These are phyloP conservation scores for Calephelis virginiensis DNA, from an alignment of 1,140 invertebrate species.

Conservation along the genomic window DNA sequence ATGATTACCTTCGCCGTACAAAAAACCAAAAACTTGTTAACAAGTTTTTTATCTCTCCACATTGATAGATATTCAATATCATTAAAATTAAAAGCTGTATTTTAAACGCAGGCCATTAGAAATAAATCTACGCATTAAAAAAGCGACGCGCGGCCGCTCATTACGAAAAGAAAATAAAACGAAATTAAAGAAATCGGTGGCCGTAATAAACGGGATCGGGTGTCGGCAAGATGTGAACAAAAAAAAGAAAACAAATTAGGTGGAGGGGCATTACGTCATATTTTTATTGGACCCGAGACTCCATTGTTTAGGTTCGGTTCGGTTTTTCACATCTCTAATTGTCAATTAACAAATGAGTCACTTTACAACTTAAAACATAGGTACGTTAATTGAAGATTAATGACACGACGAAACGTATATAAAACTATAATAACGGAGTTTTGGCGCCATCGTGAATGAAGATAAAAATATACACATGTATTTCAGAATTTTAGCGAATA, in stretches of 20 bases:
- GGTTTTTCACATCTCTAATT: not conserved
- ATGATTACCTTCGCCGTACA: not conserved
- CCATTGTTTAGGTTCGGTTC: conserved; percentile 1
- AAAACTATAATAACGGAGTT: no score
- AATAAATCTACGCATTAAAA: conserved; percentile 27
- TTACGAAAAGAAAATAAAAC: conserved; percentile 40
- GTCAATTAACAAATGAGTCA: conserved; percentile 1
- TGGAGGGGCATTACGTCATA: conserved; percentile 39
- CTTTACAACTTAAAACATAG: no score
- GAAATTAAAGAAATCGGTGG: conserved; percentile 44
- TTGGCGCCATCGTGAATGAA: no score
- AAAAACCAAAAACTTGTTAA: not conserved
- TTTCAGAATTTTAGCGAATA: no score
- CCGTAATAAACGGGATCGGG: conserved; percentile 52
- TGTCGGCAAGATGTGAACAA: conserved; percentile 32
- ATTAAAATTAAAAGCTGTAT: conserved; percentile 23
- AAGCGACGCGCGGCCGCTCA: conserved; percentile 31
- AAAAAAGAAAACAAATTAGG: conserved; percentile 39
- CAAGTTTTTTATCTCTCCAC: not conserved
- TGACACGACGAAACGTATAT: no score
- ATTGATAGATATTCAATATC: conserved; percentile 15
- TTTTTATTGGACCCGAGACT: conserved; percentile 17
- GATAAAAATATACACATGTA: no score
- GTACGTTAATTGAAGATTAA: no score
- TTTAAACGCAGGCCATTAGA: conserved; percentile 20